Percentiles rank a stretch among this genome's conserved stretches.
Conservation (phyloP, 2,113 vertebrate species). For the Phycodurus eques region DNA sequence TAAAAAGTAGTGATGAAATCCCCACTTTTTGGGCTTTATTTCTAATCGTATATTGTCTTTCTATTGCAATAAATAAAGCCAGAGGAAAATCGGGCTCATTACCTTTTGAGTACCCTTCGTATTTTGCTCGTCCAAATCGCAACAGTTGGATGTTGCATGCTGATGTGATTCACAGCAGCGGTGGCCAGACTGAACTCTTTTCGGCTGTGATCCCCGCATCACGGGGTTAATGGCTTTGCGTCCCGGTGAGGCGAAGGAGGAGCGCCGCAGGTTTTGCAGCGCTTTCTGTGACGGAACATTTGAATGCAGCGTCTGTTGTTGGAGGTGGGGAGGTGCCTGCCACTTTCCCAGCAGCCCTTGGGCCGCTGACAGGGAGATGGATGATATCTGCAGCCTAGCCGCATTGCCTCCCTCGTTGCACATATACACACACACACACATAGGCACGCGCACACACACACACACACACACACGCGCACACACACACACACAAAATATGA, state of each 20-base stretch:
- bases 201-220: conserved; percentile 59
- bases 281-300: conserved; percentile 59
- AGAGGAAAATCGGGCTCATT: too few relatives aligned
- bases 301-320: conserved; percentile 87
- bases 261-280: conserved; percentile 33
- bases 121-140: not conserved
- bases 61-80: too few relatives aligned
- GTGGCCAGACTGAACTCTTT: conserved; percentile 38
- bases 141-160: not conserved
- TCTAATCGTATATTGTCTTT: too few relatives aligned
- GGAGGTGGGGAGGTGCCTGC: conserved; percentile 81
- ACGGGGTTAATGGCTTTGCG: conserved; percentile 73
- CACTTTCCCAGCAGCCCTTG: conserved; percentile 85
- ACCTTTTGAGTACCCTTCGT: not conserved
- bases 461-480: conserved; percentile 31
- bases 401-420: conserved; percentile 31
- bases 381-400: conserved; percentile 86
- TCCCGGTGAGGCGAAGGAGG: conserved; percentile 69
- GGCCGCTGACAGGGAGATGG: conserved; percentile 93
- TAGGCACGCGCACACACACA: not conserved
- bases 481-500: conserved; percentile 21
- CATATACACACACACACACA: conserved; percentile 15
- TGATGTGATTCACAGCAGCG: not conserved
- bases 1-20: too few relatives aligned
- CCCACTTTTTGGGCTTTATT: too few relatives aligned